A percentile compares a stretch with the other conserved stretches of the same genome.
Evolutionary conservation across 2,888 invertebrate genomes (phyloP).

Genomic region (Cheilosia variabilis): DNA sequence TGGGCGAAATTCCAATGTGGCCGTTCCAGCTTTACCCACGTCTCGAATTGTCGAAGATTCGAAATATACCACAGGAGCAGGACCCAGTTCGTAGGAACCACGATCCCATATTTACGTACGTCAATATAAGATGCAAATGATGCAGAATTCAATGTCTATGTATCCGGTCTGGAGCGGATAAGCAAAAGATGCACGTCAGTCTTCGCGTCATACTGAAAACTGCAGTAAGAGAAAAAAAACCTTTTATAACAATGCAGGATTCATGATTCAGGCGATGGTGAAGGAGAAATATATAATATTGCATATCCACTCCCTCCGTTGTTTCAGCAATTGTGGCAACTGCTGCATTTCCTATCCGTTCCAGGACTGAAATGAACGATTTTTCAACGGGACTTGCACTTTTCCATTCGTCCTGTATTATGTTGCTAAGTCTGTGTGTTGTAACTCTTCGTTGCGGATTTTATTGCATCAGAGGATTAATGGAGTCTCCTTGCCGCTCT

Average conservation of each 20-base stretch:
- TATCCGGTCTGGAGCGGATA: no score
- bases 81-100: no score
- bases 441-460: slow-evolving; percentile 68
- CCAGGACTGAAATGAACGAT: neutral
- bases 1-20: no score
- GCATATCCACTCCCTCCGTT: slow-evolving; percentile 23
- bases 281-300: slow-evolving; percentile 41
- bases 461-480: slow-evolving; percentile 66
- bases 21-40: no score
- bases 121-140: no score
- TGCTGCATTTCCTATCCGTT: slow-evolving; percentile 26
- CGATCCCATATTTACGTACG: no score
- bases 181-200: no score
- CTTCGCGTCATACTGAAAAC: no score
- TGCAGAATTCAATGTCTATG: no score
- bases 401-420: neutral
- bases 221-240: neutral
- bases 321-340: slow-evolving; percentile 20
- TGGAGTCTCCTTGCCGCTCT: slow-evolving; percentile 45
- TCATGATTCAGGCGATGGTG: slow-evolving; percentile 9
- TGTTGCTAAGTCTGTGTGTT: slow-evolving; percentile 37
- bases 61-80: no score
- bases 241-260: slow-evolving; percentile 10
- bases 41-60: no score
- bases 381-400: slow-evolving; percentile 1